Conservation (phyloP, 2,113 vertebrate genomes). For the Eonycteris spelaea region DNA sequence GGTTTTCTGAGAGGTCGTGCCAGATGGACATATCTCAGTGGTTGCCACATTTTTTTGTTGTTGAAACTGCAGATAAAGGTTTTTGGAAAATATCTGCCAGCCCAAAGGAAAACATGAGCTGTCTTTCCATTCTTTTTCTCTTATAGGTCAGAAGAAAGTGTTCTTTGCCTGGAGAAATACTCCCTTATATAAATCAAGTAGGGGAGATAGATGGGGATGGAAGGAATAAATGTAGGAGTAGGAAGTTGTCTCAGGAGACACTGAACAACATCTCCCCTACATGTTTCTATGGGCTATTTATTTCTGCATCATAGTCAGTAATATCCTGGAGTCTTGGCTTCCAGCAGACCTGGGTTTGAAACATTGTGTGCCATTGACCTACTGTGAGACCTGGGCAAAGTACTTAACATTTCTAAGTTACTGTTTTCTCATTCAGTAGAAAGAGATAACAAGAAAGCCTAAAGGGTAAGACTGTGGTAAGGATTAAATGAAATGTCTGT, state of each 20-base stretch:
- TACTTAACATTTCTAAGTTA: not conserved
- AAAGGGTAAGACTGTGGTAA: not conserved
- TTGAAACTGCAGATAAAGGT: constrained; percentile 9
- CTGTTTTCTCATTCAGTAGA: not conserved
- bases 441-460: not conserved
- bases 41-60: not conserved
- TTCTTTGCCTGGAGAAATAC: constrained; percentile 28
- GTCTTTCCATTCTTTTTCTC: not conserved
- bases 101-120: not conserved
- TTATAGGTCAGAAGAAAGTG: not conserved
- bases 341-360: not conserved
- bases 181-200: constrained; percentile 2
- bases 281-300: not conserved
- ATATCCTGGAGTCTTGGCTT: not conserved
- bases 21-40: not conserved
- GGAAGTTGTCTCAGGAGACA: not conserved
- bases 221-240: not conserved
- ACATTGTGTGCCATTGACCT: not conserved
- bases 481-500: not conserved
- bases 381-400: not conserved
- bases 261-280: not conserved
- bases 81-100: not conserved
- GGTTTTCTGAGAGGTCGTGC: not conserved
- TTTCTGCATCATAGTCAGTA: not conserved
- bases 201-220: not conserved